A percentile compares a stretch with the other conserved stretches of the same genome.
These are phyloP conservation scores for Machaerirhynchus nigripectus DNA, from an alignment of 2,113 vertebrate genomes.

Conservation along the genomic window DNA sequence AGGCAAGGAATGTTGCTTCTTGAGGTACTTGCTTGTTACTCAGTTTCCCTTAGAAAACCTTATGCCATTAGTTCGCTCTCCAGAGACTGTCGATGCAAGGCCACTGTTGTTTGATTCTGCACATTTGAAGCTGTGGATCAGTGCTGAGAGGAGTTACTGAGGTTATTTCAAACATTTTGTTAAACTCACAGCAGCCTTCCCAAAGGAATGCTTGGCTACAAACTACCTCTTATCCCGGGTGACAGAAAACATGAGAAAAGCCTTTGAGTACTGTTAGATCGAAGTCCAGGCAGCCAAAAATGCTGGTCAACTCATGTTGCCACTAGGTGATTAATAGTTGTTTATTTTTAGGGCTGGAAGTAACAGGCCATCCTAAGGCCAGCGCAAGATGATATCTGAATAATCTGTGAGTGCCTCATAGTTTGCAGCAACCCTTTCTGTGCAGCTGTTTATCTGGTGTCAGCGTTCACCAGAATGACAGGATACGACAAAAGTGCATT, in stretches of 20 bases:
- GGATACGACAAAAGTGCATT: constrained; percentile 48
- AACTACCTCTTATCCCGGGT: constrained; percentile 69
- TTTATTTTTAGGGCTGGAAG: constrained; percentile 84
- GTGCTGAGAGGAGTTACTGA: constrained; percentile 61
- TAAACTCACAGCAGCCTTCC: constrained; percentile 59
- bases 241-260: constrained; percentile 69
- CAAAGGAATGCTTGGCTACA: constrained; percentile 69
- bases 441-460: constrained; percentile 59
- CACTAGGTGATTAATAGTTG: constrained; percentile 79
- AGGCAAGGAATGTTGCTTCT: background rate
- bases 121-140: constrained; percentile 66
- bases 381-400: constrained; percentile 74
- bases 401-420: constrained; percentile 63
- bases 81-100: background rate
- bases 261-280: constrained; percentile 58
- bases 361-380: constrained; percentile 72
- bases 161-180: constrained; percentile 78
- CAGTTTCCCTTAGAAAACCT: constrained; percentile 15
- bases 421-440: constrained; percentile 65
- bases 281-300: constrained; percentile 63
- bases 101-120: constrained; percentile 1
- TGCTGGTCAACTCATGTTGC: constrained; percentile 70
- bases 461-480: constrained; percentile 26
- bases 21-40: background rate
- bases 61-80: background rate